These are phyloP conservation scores for Erebia epiphron DNA, from an alignment of 2,888 invertebrate species.

Conservation along the genomic window DNA sequence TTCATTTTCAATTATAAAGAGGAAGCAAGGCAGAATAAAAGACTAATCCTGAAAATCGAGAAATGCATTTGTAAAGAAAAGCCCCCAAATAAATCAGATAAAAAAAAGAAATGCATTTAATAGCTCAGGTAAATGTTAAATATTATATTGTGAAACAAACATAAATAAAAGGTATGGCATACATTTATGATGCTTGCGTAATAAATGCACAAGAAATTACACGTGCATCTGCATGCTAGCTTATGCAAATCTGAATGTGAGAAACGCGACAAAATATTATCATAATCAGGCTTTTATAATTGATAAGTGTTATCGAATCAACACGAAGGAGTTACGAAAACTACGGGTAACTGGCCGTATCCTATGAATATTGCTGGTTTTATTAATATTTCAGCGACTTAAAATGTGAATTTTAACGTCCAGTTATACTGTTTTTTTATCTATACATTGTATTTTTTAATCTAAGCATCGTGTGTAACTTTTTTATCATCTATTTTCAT, in stretches of 20 bases:
- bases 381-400: neutral
- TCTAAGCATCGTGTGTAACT: too few species aligned
- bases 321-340: conserved; percentile 15
- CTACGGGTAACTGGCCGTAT: neutral
- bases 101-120: too few species aligned
- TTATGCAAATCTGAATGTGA: conserved; percentile 14
- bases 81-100: too few species aligned
- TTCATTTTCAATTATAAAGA: too few species aligned
- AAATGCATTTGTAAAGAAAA: too few species aligned
- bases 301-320: conserved; percentile 11
- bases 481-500: too few species aligned
- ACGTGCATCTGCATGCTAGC: conserved; percentile 1
- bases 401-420: neutral
- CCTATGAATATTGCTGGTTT: conserved; percentile 1
- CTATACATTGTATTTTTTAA: neutral
- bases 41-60: too few species aligned
- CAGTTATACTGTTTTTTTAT: neutral
- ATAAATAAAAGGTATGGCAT: neutral
- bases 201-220: conserved; percentile 2
- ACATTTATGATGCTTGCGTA: neutral
- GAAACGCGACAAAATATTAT: conserved; percentile 6
- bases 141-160: neutral
- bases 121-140: too few species aligned
- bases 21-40: too few species aligned
- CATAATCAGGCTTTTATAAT: conserved; percentile 14